Conservation (phyloP, 2,888 invertebrate genomes). For the Acrocyrtus sp. region DNA sequence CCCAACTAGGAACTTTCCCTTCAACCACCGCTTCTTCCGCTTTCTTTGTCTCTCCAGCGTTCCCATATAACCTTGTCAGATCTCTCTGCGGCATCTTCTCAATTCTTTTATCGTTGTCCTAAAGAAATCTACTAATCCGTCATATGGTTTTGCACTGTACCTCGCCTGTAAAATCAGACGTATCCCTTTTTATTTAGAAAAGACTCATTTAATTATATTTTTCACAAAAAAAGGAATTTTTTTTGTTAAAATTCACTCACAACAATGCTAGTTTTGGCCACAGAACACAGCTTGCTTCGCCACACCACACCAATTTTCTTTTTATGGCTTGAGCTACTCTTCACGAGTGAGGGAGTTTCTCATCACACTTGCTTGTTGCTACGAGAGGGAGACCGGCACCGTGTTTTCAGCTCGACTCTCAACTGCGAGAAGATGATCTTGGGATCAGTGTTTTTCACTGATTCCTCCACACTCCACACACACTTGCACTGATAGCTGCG, state of each 20-base stretch:
- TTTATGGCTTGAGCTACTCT: not conserved
- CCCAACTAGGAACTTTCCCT: conserved; percentile 50
- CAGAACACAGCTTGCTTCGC: no score
- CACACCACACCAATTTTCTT: not conserved
- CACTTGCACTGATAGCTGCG: no score
- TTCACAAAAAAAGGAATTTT: not conserved
- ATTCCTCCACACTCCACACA: not conserved
- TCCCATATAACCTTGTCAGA: conserved; percentile 48
- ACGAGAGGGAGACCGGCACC: conserved; percentile 26
- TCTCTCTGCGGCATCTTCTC: conserved; percentile 42
- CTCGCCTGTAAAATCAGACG: no score
- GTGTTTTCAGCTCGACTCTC: conserved; percentile 26
- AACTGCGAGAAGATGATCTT: conserved; percentile 18
- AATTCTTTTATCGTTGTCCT: no score
- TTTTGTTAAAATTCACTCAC: no score
- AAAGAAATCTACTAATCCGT: no score
- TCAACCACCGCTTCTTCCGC: conserved; percentile 43
- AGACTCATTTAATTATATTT: not conserved
- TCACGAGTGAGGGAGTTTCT: conserved; percentile 14
- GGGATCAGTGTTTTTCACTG: conserved; percentile 26
- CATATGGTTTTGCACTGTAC: no score
- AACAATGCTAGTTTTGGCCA: no score
- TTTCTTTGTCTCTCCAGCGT: conserved; percentile 48
- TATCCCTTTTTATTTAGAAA: no score
- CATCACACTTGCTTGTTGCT: conserved; percentile 1